Base-by-base conservation (phyloP, 1,140 invertebrate species). In the Drosophila ohnishii region DNA sequence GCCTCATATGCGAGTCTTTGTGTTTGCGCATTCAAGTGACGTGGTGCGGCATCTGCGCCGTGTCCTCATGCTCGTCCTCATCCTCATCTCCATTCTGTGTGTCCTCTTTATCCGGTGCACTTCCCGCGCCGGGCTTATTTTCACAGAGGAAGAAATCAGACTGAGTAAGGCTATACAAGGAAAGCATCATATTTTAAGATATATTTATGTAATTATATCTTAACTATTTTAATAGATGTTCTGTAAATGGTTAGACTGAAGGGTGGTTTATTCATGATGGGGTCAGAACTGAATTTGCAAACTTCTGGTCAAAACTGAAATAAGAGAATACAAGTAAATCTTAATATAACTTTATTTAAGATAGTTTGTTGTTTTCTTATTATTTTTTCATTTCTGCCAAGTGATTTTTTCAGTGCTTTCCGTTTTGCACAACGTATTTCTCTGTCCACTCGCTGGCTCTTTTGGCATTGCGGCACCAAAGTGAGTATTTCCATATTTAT, bases 1-100 rank as follows among this genome's bases (percentile, higher is more conserved):
- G 55, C 40, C 75, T 79, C 83, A 87, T 82, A 76, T 86, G 83
- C 78, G 51, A 87, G 60, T 82, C 82, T 86, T 87, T 86, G 82
- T 86, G 83, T 86, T 86, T 86, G 83, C 66, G 83, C 79, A 86
- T 86, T 86, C 83, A 87, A 86, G 83, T 82, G 82, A 61, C 73
- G 81, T 84, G 66, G 55, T 45, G 69, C 75, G 67, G 60, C 80
- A 69, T 63, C 75, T 71, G 58, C 45, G 61, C 55, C 70, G 39
- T 44, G 39, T 65, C 53, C 72, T 28, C 37, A 30, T 71, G 22
- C 70, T 22, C 50, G 45, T 74, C 32, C 51, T 19, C 35, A 16
- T 60, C 45, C 28, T 28, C 32, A 61, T 65, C 37, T 50, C 39
- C 61, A 63, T 56, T 44, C 59, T n/a, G 35, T 40, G 63, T 76